Conservation (phyloP, 2,113 vertebrate species). For the Nannospalax galili region DNA sequence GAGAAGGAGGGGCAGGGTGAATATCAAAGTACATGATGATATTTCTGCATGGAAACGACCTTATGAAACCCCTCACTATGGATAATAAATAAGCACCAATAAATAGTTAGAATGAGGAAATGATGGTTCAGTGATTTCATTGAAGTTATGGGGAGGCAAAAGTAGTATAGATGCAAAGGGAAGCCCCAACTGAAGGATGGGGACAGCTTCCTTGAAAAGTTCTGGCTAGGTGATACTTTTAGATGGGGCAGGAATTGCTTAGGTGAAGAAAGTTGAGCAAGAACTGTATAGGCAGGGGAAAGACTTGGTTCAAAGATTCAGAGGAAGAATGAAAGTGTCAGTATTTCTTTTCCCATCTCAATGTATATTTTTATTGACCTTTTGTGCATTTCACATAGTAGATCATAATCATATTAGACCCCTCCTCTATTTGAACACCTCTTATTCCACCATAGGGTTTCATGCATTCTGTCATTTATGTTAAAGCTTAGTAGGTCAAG, state of each 20-base stretch:
- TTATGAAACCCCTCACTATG: background rate
- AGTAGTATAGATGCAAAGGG: background rate
- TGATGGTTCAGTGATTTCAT: background rate
- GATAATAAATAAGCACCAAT: background rate
- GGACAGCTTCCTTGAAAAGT: background rate
- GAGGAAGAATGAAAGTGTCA: too few relatives aligned
- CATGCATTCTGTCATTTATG: too few relatives aligned
- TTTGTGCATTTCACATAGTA: too few relatives aligned
- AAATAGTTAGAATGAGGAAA: background rate
- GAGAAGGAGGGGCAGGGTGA: background rate
- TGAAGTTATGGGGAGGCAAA: accelerated
- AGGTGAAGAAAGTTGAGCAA: background rate
- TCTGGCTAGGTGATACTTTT: background rate
- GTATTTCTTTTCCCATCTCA: too few relatives aligned
- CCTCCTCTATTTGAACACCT: too few relatives aligned
- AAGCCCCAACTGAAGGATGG: background rate
- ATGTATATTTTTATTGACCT: too few relatives aligned
- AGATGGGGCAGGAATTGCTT: background rate
- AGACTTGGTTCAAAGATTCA: background rate
- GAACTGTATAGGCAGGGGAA: background rate
- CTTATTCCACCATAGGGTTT: too few relatives aligned
- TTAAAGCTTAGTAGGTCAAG: too few relatives aligned
- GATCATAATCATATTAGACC: too few relatives aligned
- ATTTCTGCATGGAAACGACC: background rate
- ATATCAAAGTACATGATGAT: background rate